Evolutionary conservation across 1,140 invertebrate species (phyloP).

Genomic region (Adelges cooleyi): DNA sequence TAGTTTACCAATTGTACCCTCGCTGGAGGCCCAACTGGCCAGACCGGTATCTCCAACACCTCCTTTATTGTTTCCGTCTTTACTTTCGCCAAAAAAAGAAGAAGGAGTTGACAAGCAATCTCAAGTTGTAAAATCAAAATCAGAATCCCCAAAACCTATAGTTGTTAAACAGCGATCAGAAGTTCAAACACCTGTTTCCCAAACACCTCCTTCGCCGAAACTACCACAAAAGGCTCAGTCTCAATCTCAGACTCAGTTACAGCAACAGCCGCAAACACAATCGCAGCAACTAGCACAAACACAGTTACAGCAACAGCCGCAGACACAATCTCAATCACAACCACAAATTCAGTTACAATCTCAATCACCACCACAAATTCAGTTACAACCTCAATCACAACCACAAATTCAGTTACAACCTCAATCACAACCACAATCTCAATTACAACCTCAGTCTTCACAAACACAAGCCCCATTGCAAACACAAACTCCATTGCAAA

Average conservation of each 20-base stretch:
- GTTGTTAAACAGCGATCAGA: slow-evolving; percentile 26
- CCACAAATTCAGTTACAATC: too few species aligned
- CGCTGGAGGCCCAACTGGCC: slow-evolving; percentile 59
- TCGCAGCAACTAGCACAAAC: neutral
- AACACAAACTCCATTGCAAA: neutral
- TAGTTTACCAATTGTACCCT: slow-evolving; percentile 48
- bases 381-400: too few species aligned
- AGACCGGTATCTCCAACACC: slow-evolving; percentile 53
- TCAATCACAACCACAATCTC: too few species aligned
- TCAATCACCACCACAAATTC: too few species aligned
- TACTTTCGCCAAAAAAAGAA: slow-evolving; percentile 30
- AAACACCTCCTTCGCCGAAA: slow-evolving; percentile 18
- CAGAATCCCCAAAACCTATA: slow-evolving; percentile 17
- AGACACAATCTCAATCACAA: too few species aligned
- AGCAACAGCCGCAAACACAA: slow-evolving; percentile 22
- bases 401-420: too few species aligned
- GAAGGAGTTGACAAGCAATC: neutral
- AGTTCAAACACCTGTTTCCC: slow-evolving; percentile 26
- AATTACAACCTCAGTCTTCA: too few species aligned
- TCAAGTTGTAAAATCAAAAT: neutral
- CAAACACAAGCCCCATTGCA: too few species aligned
- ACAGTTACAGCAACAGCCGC: too few species aligned
- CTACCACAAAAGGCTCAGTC: too few species aligned
- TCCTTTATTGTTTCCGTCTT: slow-evolving; percentile 40
- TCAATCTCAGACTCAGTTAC: neutral